phyloP scores from a whole-genome alignment of 1,140 invertebrate species.

The Saxidomus purpurata region DNA sequence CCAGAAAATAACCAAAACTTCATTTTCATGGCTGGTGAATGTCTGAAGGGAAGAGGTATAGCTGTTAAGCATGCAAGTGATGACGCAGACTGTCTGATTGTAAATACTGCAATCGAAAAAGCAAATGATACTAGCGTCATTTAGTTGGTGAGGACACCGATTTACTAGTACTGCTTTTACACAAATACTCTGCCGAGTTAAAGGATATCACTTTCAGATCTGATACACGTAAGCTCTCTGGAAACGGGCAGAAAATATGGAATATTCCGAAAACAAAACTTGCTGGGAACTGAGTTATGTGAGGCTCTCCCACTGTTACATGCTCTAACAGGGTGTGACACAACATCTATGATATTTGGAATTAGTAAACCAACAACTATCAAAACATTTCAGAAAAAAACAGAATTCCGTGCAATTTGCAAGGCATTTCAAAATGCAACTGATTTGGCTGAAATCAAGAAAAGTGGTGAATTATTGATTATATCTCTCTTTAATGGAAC shows the following conservation, averaged over 20 bases:
- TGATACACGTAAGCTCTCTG: background rate
- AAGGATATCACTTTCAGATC: conserved; percentile 14
- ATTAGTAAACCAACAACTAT: background rate
- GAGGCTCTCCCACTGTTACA: background rate
- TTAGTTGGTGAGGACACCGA: conserved; percentile 50
- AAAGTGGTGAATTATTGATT: background rate
- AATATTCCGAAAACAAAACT: conserved; percentile 1
- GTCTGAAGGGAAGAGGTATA: background rate
- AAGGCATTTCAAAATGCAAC: background rate
- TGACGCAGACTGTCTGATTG: conserved; percentile 37
- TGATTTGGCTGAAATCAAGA: background rate
- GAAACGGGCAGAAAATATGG: background rate
- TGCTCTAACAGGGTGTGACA: conserved; percentile 53
- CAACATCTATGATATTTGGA: conserved; percentile 35
- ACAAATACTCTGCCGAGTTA: background rate
- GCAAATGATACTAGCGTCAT: background rate
- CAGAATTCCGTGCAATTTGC: background rate
- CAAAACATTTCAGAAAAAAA: background rate
- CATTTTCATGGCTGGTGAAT: background rate
- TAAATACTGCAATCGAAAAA: conserved; percentile 1
- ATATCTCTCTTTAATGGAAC: background rate
- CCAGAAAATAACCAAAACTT: conserved; percentile 34
- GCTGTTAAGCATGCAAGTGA: background rate
- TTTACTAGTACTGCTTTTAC: conserved; percentile 21
- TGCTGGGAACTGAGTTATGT: background rate